These are phyloP conservation scores for Hephaestus fuliginosus DNA, from an alignment of 2,797 vertebrate genomes.

Conservation along the genomic window DNA sequence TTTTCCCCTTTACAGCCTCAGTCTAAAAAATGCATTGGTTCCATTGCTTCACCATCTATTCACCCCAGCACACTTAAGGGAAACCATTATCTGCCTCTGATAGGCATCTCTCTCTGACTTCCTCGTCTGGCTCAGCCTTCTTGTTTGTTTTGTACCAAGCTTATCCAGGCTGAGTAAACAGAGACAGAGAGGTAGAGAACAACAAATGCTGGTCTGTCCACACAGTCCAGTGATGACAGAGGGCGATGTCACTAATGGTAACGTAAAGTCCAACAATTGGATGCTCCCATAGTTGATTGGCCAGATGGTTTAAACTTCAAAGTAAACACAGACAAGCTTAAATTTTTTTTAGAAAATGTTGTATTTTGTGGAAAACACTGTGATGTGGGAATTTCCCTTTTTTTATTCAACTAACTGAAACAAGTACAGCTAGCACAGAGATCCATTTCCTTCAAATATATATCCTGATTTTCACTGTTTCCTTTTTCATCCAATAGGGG, in stretches of 20 bases:
- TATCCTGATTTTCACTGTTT: background rate
- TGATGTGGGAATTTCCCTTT: conserved; percentile 3
- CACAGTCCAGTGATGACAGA: conserved; percentile 44
- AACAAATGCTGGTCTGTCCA: conserved; percentile 37
- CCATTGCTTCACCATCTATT: conserved; percentile 26
- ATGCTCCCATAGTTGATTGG: conserved; percentile 5
- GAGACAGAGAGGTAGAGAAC: conserved; percentile 35
- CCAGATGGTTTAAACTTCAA: conserved; percentile 29
- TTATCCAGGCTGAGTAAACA: conserved; percentile 70
- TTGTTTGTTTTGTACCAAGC: conserved; percentile 77
- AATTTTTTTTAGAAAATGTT: background rate
- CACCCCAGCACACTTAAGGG: conserved; percentile 20
- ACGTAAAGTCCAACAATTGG: conserved; percentile 47
- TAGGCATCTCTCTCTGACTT: conserved; percentile 75
- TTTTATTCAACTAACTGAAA: conserved; percentile 6
- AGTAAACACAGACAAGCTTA: background rate
- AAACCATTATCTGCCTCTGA: conserved; percentile 66
- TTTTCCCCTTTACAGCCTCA: conserved; percentile 5
- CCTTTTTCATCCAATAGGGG: conserved; percentile 73
- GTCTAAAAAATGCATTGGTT: conserved; percentile 7
- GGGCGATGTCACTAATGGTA: conserved; percentile 31
- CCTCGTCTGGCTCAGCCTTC: conserved; percentile 72
- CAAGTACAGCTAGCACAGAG: background rate
- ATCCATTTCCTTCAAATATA: background rate
- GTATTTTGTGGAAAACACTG: background rate